Conservation (phyloP, 2,888 invertebrate genomes). For the Andrena bicolor region DNA sequence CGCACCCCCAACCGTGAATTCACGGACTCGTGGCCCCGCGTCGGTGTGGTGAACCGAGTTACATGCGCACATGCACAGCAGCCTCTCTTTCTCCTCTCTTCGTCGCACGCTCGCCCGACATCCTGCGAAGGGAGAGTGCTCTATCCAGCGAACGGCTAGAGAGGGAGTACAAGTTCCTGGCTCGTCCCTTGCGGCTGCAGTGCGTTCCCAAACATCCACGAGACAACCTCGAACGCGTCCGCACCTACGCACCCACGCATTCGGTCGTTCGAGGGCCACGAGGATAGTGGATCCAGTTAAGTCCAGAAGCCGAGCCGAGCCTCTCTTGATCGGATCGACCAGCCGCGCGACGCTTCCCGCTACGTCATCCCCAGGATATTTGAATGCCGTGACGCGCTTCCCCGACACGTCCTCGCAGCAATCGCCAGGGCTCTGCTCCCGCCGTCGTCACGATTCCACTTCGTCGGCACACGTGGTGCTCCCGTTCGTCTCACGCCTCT, state of each 20-base stretch:
- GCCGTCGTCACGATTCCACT: not conserved
- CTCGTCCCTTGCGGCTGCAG: conserved; percentile 73
- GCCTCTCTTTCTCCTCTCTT: conserved; percentile 40
- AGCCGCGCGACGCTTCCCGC: not conserved
- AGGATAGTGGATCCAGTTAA: conserved; percentile 42
- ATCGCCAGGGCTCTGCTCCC: not conserved
- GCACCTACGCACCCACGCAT: conserved; percentile 53
- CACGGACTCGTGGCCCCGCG: conserved; percentile 36
- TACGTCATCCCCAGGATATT: not conserved
- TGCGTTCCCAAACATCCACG: conserved; percentile 73
- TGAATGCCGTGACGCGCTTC: not conserved
- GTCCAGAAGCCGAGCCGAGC: conserved; percentile 13
- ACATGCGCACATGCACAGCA: conserved; percentile 46
- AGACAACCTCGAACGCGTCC: conserved; percentile 70
- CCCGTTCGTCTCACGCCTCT: not conserved
- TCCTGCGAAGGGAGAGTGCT: conserved; percentile 66
- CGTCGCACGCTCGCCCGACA: conserved; percentile 59
- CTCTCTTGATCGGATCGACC: not conserved
- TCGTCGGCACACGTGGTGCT: not conserved
- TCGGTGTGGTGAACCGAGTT: conserved; percentile 31
- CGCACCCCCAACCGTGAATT: conserved; percentile 18
- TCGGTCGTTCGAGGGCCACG: conserved; percentile 47
- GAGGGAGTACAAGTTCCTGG: conserved; percentile 75
- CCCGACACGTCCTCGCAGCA: not conserved
- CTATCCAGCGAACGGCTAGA: conserved; percentile 70